Evolutionary conservation across 2,113 vertebrate genomes (phyloP).

Genomic region (Hemibagrus wyckioides): DNA sequence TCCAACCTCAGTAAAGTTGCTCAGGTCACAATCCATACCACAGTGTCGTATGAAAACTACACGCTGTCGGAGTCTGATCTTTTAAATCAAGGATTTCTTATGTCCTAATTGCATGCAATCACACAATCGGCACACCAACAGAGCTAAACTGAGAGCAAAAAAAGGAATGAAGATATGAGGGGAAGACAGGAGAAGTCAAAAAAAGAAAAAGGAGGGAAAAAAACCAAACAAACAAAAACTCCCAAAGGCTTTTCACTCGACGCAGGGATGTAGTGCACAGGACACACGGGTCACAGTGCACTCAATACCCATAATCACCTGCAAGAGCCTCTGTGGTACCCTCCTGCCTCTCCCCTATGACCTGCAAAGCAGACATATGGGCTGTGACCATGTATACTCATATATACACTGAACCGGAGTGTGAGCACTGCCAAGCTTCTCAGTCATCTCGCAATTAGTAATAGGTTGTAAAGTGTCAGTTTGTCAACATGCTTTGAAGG

Average conservation of each 20-base stretch:
- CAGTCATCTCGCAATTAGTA: background rate
- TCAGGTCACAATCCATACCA: constrained; percentile 5
- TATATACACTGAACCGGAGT: background rate
- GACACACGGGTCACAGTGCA: constrained; percentile 44
- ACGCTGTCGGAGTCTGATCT: background rate
- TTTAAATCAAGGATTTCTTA: background rate
- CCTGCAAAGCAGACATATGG: constrained; percentile 66
- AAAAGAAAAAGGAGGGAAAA: background rate
- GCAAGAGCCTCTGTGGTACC: constrained; percentile 68
- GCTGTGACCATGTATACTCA: constrained; percentile 49
- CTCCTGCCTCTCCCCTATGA: constrained; percentile 64
- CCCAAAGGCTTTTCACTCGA: constrained; percentile 63
- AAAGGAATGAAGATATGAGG: constrained; percentile 11
- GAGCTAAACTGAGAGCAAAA: constrained; percentile 16
- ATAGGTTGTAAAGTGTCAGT: too few species aligned
- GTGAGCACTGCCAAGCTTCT: background rate
- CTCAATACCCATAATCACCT: constrained; percentile 70
- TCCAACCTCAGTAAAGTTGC: background rate
- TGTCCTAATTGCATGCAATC: constrained; percentile 12
- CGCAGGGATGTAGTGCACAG: constrained; percentile 46
- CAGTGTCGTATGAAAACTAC: background rate
- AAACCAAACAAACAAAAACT: too few species aligned
- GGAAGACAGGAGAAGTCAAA: background rate
- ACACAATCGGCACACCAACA: constrained; percentile 41
- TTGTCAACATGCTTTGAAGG: background rate